Evolutionary conservation across 2,797 vertebrate genomes (phyloP).

Genomic region (Phrynocephalus guinanensis): DNA sequence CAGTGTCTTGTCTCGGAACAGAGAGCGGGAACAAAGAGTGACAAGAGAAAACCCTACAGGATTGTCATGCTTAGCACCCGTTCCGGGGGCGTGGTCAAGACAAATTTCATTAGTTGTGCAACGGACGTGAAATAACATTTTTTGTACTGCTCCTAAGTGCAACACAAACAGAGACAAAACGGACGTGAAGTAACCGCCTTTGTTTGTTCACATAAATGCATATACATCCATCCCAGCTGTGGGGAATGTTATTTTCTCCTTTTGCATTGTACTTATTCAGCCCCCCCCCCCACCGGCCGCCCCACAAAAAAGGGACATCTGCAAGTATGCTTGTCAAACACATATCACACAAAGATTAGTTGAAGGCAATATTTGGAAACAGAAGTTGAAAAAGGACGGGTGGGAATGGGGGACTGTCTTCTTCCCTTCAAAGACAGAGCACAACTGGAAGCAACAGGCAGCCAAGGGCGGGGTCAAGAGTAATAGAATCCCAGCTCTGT

Average conservation of each 20-base stretch:
- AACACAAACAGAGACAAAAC: too few species aligned
- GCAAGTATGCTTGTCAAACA: constrained; percentile 64
- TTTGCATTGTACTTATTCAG: not conserved
- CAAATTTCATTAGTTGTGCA: too few species aligned
- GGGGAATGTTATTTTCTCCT: constrained; percentile 7
- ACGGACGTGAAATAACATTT: too few species aligned
- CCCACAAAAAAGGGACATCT: constrained; percentile 6
- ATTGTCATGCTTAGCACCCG: too few species aligned
- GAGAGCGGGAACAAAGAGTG: too few species aligned
- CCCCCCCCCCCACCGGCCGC: too few species aligned
- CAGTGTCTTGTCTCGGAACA: too few species aligned
- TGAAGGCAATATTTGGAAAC: constrained; percentile 66
- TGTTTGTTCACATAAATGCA: not conserved
- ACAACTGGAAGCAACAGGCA: constrained; percentile 81
- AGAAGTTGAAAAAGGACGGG: constrained; percentile 72
- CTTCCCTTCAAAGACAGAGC: constrained; percentile 73
- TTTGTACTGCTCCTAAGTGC: too few species aligned
- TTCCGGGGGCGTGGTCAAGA: too few species aligned
- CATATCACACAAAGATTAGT: constrained; percentile 46
- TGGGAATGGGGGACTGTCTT: constrained; percentile 63
- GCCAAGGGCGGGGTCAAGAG: constrained; percentile 83
- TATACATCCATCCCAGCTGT: constrained; percentile 47
- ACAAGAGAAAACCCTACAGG: too few species aligned
- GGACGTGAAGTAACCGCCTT: too few species aligned
- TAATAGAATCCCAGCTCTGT: constrained; percentile 83